Percentiles rank a stretch among this genome's conserved stretches.
phyloP scores from a whole-genome alignment of 1,140 invertebrate genomes.

The Sminthurides bifidus region DNA sequence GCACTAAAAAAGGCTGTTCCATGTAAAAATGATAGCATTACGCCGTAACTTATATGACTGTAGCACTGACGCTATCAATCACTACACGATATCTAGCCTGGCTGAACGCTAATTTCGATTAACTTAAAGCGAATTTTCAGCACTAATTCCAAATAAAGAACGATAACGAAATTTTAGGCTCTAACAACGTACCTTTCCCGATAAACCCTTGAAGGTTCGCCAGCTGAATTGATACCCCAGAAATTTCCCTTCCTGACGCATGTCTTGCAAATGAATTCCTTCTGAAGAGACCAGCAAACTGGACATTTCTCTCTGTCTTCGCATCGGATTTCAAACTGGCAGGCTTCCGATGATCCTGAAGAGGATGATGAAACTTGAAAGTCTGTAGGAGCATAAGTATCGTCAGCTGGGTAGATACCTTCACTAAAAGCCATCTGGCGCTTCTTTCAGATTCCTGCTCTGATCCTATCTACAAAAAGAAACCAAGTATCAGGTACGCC shows the following conservation, averaged over 20 bases:
- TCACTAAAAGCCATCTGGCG: not conserved
- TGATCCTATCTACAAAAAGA: no score
- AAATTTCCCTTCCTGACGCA: conserved; percentile 20
- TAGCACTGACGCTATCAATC: no score
- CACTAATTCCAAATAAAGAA: not conserved
- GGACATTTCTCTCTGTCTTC: conserved; percentile 15
- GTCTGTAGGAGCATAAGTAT: conserved; percentile 17
- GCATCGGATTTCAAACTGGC: conserved; percentile 7
- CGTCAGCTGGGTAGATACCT: not conserved
- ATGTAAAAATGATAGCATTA: no score
- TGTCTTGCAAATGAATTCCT: conserved; percentile 19
- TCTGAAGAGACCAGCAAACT: conserved; percentile 14
- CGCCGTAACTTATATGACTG: no score
- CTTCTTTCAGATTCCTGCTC: no score
- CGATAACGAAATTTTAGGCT: no score
- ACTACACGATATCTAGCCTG: no score
- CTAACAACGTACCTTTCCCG: conserved; percentile 8
- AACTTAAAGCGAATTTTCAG: not conserved
- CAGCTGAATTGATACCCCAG: not conserved
- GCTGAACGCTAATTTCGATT: no score
- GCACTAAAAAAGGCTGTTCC: no score
- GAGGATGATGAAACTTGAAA: conserved; percentile 23
- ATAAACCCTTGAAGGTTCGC: not conserved
- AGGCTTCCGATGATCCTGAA: conserved; percentile 13
- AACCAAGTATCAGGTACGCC: no score